Evolutionary conservation across 2,113 vertebrate genomes (phyloP), one percentile per base, ranked within the genome.

Genomic region (Podarcis cretensis): DNA sequence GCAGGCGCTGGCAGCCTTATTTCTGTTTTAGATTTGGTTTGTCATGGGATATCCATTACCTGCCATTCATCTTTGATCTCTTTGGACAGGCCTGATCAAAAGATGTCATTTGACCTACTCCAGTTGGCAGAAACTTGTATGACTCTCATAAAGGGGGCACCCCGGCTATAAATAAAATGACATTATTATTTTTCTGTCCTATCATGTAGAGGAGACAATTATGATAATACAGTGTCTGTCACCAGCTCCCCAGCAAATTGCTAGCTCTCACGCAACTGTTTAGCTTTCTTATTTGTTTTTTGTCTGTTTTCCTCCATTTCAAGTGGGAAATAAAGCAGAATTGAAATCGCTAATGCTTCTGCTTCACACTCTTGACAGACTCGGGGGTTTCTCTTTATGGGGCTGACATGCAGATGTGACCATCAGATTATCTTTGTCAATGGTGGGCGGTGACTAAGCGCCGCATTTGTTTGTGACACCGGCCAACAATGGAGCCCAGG

Each of bases 11-110:
- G 98, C 98, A 98, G 98, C 97, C 98, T 98, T 97, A 98, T 98
- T 99, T 98, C 98, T 98, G 98, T 97, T 97, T 96, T 98, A 98
- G 98, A 99, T 98, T 98, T 97, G 97, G 97, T 98, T 97, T 98
- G 98, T 98, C 97, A 96, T 97, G 96, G 98, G 97, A 97, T 98
- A 98, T 98, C 98, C 98, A 99, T 99, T 99, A 98, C 98, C 98
- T 99, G 98, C 98, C 98, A 98, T 97, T 98, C 98, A 97, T 96
- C 98, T 98, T 98, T 99, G 98, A 99, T 99, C 98, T 98, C 98
- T 99, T 99, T 98, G 98, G 99, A 99, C 99, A 99, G 98, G 97
- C 96, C 98, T 99, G 98, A 99, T 99, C 98, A 99, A 98, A 99
- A 98, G 98, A 98, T 98, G 98, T 98, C 98, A 99, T 98, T 97